phyloP scores from a whole-genome alignment of 2,888 invertebrate genomes.

The Macrosoma leucophasiata region DNA sequence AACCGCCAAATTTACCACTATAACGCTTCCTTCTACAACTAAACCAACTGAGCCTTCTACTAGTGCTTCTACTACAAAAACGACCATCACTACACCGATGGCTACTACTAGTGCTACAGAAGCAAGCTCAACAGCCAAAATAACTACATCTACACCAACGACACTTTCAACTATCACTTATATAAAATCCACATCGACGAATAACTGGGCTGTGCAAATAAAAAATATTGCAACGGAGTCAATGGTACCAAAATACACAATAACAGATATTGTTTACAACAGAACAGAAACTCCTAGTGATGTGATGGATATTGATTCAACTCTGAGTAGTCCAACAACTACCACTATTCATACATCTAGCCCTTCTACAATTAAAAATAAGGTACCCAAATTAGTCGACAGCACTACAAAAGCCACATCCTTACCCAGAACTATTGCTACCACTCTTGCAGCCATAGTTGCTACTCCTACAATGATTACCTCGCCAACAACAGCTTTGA shows the following conservation, averaged over 20 bases:
- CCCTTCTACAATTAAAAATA: conserved; percentile 7
- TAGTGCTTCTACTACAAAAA: conserved; percentile 23
- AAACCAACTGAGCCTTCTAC: conserved; percentile 35
- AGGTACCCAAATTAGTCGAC: conserved; percentile 15
- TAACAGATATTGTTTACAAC: conserved; percentile 30
- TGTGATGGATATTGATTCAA: conserved; percentile 1
- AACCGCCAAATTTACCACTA: conserved; percentile 40
- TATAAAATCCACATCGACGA: conserved; percentile 18
- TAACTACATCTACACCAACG: conserved; percentile 14
- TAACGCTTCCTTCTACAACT: conserved; percentile 28
- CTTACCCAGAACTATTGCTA: conserved; percentile 15
- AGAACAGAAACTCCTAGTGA: conserved; percentile 31
- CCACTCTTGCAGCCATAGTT: conserved; percentile 7
- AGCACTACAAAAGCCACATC: conserved; percentile 20
- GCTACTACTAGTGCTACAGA: conserved; percentile 13
- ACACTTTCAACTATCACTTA: conserved; percentile 16
- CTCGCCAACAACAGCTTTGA: conserved; percentile 9
- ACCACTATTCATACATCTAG: conserved; percentile 8
- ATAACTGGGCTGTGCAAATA: conserved; percentile 10
- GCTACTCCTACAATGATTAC: conserved; percentile 3
- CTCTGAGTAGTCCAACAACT: conserved; percentile 17
- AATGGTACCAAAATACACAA: conserved; percentile 19
- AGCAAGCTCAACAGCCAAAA: conserved; percentile 15
- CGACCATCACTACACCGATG: conserved; percentile 19
- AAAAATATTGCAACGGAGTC: conserved; percentile 5